Evolutionary conservation across 2,888 invertebrate genomes (phyloP).

Genomic region (Scaptomyza flava): DNA sequence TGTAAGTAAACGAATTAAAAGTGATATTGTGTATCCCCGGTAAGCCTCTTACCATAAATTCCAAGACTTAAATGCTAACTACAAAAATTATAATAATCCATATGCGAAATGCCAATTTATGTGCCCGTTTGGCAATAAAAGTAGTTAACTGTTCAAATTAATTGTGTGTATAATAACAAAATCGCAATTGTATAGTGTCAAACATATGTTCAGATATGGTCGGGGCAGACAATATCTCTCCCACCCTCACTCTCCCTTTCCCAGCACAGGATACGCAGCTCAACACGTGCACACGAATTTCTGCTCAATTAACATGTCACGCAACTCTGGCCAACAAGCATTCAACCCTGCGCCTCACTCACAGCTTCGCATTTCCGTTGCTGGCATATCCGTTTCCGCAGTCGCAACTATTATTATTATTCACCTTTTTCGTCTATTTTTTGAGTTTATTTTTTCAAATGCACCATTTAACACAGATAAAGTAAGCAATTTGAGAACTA

Average conservation of each 20-base stretch:
- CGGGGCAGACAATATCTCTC: constrained; percentile 19
- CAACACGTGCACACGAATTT: constrained; percentile 44
- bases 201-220: constrained; percentile 57
- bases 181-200: constrained; percentile 33
- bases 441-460: constrained; percentile 31
- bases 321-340: constrained; percentile 9
- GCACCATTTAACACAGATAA: constrained; percentile 19
- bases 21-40: too few relatives aligned
- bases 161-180: constrained; percentile 59
- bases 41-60: too few relatives aligned
- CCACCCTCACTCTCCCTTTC: neutral
- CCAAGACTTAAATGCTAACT: neutral
- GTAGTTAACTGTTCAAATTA: constrained; percentile 59
- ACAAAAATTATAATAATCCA: neutral
- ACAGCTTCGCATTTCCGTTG: constrained; percentile 51
- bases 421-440: constrained; percentile 24
- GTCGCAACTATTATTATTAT: constrained; percentile 33
- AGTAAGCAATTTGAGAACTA: neutral
- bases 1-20: too few relatives aligned
- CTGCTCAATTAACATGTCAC: constrained; percentile 57
- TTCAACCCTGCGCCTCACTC: constrained; percentile 15
- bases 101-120: constrained; percentile 37
- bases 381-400: constrained; percentile 67
- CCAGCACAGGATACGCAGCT: constrained; percentile 40
- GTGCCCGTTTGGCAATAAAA: constrained; percentile 44